These are phyloP conservation scores for Hirtodrosophila cameraria DNA, from an alignment of 2,888 invertebrate species.

Conservation along the genomic window DNA sequence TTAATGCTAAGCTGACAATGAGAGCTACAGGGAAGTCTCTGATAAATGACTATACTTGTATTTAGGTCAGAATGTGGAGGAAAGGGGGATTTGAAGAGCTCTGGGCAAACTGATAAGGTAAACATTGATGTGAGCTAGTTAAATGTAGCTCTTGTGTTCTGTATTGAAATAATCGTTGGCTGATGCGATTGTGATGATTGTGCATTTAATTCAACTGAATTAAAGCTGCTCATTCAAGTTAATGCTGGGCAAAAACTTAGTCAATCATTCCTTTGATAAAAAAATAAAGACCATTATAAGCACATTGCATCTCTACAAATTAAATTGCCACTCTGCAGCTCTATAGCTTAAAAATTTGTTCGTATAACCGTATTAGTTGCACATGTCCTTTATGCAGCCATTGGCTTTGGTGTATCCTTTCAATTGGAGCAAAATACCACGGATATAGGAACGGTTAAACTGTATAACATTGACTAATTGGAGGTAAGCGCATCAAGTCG, in stretches of 20 bases:
- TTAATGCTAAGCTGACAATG: slow-evolving; percentile 37
- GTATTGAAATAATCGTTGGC: slow-evolving; percentile 37
- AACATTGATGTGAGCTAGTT: slow-evolving; percentile 58
- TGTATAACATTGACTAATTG: slow-evolving; percentile 25
- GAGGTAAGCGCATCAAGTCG: background rate
- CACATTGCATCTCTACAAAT: background rate
- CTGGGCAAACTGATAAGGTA: slow-evolving; percentile 16
- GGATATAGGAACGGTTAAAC: slow-evolving; percentile 5
- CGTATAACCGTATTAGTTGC: background rate
- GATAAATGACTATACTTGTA: slow-evolving; percentile 31
- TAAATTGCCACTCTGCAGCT: too few relatives aligned
- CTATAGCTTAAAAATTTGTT: too few relatives aligned
- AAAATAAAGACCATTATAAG: too few relatives aligned
- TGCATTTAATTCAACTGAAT: slow-evolving; percentile 11
- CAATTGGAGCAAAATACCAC: slow-evolving; percentile 11
- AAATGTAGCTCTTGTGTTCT: slow-evolving; percentile 19
- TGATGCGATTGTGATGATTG: slow-evolving; percentile 26
- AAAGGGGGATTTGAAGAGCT: background rate
- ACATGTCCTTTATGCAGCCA: slow-evolving; percentile 3
- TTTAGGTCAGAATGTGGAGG: slow-evolving; percentile 23
- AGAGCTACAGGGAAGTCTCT: slow-evolving; percentile 2
- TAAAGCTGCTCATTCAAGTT: too few relatives aligned
- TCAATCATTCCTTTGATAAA: background rate
- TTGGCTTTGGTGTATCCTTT: slow-evolving; percentile 3
- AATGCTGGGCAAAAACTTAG: background rate